These are phyloP conservation scores for Anabacerthia variegaticeps DNA, from an alignment of 2,797 vertebrate genomes.

Conservation along the genomic window DNA sequence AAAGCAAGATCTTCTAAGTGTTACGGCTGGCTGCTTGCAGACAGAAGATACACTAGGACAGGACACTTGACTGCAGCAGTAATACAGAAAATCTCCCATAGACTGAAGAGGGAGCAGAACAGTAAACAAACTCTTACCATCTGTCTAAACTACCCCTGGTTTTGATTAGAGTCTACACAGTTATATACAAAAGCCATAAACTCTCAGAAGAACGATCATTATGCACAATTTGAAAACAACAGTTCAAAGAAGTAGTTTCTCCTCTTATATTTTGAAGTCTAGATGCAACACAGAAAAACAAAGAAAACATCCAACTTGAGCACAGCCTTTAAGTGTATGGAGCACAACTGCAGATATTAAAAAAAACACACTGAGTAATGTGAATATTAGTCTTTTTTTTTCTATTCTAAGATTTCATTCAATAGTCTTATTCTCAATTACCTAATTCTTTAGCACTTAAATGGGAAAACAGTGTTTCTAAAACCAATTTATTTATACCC, in stretches of 20 bases:
- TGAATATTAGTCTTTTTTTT: not conserved
- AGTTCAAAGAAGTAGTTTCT: not conserved
- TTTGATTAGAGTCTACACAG: not conserved
- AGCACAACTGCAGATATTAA: not conserved
- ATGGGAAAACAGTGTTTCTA: not conserved
- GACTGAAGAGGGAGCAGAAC: not conserved
- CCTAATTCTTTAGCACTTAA: not conserved
- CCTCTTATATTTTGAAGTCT: not conserved
- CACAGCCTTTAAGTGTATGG: not conserved
- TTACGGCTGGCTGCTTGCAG: not conserved
- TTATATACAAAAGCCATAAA: not conserved
- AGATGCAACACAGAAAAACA: not conserved
- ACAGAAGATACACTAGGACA: not conserved
- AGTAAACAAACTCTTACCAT: not conserved
- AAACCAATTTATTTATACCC: not conserved
- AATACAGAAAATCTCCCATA: not conserved
- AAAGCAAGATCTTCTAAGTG: not conserved
- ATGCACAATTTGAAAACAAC: not conserved
- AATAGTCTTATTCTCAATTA: not conserved
- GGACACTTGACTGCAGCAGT: not conserved
- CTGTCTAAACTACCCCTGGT: not conserved
- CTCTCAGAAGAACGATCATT: not conserved
- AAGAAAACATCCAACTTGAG: not conserved
- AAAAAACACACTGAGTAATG: not conserved
- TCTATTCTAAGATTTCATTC: not conserved